These are phyloP conservation scores for Oreochromis spilurus DNA, from an alignment of 2,113 vertebrate species.

Conservation along the genomic window DNA sequence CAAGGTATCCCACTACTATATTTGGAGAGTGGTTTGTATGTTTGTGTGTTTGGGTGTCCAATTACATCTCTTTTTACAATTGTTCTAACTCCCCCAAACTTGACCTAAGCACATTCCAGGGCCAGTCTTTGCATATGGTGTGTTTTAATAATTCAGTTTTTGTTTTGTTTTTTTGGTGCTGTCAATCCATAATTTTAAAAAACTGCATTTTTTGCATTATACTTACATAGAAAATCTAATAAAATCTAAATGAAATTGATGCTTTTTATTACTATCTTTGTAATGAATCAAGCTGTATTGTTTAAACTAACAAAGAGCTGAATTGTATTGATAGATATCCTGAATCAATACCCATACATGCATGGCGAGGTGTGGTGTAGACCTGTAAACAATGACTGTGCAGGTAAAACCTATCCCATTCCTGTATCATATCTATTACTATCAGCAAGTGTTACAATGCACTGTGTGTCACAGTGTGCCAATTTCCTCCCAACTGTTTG, in stretches of 20 bases:
- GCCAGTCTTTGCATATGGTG: neutral
- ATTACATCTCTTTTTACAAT: neutral
- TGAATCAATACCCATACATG: neutral
- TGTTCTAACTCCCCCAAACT: neutral
- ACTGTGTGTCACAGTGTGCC: neutral
- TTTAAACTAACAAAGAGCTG: neutral
- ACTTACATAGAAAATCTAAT: neutral
- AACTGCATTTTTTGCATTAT: neutral
- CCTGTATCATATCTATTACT: neutral
- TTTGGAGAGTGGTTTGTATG: neutral
- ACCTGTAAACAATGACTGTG: neutral
- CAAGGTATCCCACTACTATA: neutral
- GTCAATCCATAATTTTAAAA: neutral
- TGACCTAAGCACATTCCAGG: neutral
- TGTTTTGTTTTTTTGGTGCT: neutral
- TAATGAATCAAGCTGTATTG: neutral
- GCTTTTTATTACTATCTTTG: neutral
- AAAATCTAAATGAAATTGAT: neutral
- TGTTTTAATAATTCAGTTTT: neutral
- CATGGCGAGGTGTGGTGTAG: neutral
- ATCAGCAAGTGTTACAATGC: neutral
- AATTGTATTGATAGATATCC: neutral
- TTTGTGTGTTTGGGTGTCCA: neutral
- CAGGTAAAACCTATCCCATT: neutral
- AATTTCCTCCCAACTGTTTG: neutral